Conservation (phyloP, 2,888 invertebrate genomes). For the Phyto melanocephala region DNA sequence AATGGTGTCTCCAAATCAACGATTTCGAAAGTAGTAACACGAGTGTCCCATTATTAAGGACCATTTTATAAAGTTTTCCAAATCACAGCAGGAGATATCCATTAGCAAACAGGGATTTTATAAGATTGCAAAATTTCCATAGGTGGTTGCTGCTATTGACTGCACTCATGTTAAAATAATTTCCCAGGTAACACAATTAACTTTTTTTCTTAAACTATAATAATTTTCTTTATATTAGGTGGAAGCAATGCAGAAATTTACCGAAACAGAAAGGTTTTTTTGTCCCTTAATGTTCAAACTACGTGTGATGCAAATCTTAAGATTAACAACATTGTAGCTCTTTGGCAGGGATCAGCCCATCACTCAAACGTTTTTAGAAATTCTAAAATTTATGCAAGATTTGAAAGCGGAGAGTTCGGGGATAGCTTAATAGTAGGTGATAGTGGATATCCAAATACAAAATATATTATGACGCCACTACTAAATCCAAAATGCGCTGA, state of each 20-base stretch:
- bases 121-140: constrained; percentile 9
- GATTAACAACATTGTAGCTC: constrained; percentile 48
- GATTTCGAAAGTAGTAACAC: constrained; percentile 5
- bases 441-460: constrained; percentile 49
- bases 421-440: constrained; percentile 50
- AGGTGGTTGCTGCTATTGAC: constrained; percentile 45
- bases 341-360: constrained; percentile 54
- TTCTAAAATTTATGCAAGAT: constrained; percentile 37
- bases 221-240: constrained; percentile 45
- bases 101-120: neutral
- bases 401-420: constrained; percentile 52
- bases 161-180: constrained; percentile 50
- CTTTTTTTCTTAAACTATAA: neutral
- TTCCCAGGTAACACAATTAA: constrained; percentile 36
- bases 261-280: constrained; percentile 45
- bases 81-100: neutral
- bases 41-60: constrained; percentile 12
- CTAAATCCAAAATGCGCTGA: neutral
- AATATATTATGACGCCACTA: constrained; percentile 39
- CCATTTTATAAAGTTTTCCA: constrained; percentile 15
- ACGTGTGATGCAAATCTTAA: constrained; percentile 33
- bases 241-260: constrained; percentile 47
- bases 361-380: constrained; percentile 49
- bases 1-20: constrained; percentile 34
- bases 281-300: constrained; percentile 52